Evolutionary conservation across 2,888 invertebrate species (phyloP).

Genomic region (Eulithis testata): DNA sequence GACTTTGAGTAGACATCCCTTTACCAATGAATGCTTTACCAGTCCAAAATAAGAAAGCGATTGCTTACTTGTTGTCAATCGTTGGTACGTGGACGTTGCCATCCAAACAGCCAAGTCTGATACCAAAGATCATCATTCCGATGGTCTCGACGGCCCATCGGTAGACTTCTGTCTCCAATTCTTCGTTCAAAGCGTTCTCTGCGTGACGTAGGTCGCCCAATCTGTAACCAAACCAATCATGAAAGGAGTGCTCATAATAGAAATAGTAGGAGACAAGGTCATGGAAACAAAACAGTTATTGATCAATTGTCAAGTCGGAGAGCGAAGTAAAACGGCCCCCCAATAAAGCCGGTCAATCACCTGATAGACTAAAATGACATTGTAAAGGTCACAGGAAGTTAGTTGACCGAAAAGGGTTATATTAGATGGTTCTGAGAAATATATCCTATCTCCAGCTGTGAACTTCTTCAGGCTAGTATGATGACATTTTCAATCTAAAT

Average conservation of each 20-base stretch:
- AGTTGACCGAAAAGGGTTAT: too few species aligned
- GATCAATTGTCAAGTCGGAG: too few species aligned
- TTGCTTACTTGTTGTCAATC: constrained; percentile 60
- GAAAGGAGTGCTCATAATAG: not conserved
- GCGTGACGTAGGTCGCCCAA: constrained; percentile 67
- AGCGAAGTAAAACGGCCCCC: too few species aligned
- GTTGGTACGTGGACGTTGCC: constrained; percentile 66
- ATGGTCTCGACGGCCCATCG: constrained; percentile 76
- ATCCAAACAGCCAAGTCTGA: constrained; percentile 72
- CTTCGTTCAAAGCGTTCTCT: constrained; percentile 74
- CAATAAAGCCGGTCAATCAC: too few species aligned
- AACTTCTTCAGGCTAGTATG: too few species aligned
- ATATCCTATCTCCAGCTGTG: too few species aligned
- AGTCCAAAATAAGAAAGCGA: not conserved
- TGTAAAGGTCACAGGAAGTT: too few species aligned
- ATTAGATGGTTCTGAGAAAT: too few species aligned
- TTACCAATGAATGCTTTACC: too few species aligned
- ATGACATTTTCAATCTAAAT: too few species aligned
- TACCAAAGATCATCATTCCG: constrained; percentile 71
- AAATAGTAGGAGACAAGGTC: not conserved
- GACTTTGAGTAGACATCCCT: too few species aligned
- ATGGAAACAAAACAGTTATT: not conserved
- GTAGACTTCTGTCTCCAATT: constrained; percentile 72
- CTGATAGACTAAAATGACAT: too few species aligned
- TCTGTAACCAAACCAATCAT: constrained; percentile 46